Conservation (phyloP, 2,113 vertebrate genomes). For the Geococcyx californianus region DNA sequence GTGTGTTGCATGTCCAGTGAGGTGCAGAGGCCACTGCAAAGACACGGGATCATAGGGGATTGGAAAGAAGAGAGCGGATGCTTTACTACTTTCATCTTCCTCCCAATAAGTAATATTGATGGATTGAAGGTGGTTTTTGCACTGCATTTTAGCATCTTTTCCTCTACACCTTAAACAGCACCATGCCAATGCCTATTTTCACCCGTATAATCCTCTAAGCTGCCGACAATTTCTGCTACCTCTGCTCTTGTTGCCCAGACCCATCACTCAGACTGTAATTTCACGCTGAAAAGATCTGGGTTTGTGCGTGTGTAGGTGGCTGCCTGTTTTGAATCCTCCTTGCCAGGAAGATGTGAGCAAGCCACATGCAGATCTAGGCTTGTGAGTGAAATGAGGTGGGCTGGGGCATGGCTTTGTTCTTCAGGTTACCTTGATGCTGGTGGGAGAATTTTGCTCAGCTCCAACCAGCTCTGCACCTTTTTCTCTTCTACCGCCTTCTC, state of each 20-base stretch:
- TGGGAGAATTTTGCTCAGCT: not conserved
- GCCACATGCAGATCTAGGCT: not conserved
- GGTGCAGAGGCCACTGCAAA: not conserved
- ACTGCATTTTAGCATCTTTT: not conserved
- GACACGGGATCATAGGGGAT: not conserved
- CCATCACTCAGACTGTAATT: not conserved
- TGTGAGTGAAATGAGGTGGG: not conserved
- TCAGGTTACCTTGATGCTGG: not conserved
- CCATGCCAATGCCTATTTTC: not conserved
- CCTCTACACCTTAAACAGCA: not conserved
- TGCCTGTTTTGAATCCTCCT: slow-evolving; percentile 31
- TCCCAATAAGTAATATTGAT: not conserved
- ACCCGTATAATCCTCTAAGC: not conserved
- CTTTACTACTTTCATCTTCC: not conserved
- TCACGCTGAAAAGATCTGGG: not conserved
- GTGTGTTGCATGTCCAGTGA: not conserved
- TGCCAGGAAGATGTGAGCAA: slow-evolving; percentile 27
- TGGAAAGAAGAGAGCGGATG: not conserved
- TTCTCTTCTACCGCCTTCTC: not conserved
- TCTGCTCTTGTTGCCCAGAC: not conserved
- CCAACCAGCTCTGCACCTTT: not conserved
- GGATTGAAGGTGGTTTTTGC: not conserved
- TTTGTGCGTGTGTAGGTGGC: not conserved
- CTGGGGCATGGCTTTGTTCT: not conserved
- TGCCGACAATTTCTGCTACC: not conserved